Percentiles rank a stretch among this genome's conserved stretches.
These are phyloP conservation scores for Brachionichthys hirsutus DNA, from an alignment of 2,113 vertebrate species.

Conservation along the genomic window DNA sequence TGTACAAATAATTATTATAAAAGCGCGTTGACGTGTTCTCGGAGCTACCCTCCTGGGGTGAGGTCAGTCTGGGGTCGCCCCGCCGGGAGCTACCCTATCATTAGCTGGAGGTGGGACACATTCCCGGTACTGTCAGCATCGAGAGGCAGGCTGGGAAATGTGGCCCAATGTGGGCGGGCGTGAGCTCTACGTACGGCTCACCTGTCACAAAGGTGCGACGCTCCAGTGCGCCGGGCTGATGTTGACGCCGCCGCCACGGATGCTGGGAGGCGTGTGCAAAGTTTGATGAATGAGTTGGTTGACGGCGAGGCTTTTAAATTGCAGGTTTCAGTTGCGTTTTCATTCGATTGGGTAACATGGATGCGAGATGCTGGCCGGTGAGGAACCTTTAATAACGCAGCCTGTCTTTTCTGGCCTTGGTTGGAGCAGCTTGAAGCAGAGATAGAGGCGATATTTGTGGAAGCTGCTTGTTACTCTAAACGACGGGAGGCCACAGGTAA, in stretches of 20 bases:
- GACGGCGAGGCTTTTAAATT: too few species aligned
- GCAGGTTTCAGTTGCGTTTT: too few species aligned
- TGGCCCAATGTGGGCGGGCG: neutral
- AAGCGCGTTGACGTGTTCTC: neutral
- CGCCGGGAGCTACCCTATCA: constrained; percentile 21
- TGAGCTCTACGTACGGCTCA: neutral
- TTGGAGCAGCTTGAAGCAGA: too few species aligned
- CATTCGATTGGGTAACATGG: too few species aligned
- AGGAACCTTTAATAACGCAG: too few species aligned
- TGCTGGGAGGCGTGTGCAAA: neutral
- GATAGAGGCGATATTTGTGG: too few species aligned
- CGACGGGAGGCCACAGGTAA: neutral
- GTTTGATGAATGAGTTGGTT: too few species aligned
- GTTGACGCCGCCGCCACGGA: neutral
- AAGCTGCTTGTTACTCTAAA: too few species aligned
- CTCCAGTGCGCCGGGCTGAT: neutral
- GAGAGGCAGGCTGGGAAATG: constrained; percentile 12
- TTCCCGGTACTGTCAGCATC: constrained; percentile 11
- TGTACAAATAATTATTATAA: neutral
- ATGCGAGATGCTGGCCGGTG: too few species aligned
- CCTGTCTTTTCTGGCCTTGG: too few species aligned
- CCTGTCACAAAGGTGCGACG: neutral
- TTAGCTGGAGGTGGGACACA: constrained; percentile 18
- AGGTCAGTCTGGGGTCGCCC: constrained; percentile 40
- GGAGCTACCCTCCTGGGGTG: constrained; percentile 37